Evolutionary conservation across 2,797 vertebrate species (phyloP), one percentile per base, ranked within the genome.

Genomic region (Adelosebastes latens): DNA sequence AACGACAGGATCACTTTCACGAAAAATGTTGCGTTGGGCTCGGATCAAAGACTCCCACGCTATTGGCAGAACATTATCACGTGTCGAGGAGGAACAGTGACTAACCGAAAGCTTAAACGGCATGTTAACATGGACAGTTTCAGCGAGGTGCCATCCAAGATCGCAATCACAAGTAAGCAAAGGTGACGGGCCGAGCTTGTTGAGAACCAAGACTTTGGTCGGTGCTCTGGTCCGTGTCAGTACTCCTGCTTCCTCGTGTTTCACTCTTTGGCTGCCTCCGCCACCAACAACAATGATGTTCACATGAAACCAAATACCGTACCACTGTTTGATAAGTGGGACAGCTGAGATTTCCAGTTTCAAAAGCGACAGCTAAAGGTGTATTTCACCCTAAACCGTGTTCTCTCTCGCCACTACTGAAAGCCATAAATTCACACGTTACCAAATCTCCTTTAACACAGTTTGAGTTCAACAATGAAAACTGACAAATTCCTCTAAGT

Each of bases 251-350:
- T 81, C 69, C 79, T 84, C 55, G 55, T 20, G 61, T 80, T 85
- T 69, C 73, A 63, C 77, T 68, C 20, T 34, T 58, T 74, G 82
- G 75, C 82, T 60, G 69, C 55, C 66, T 86, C 55, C 36, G 59
- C 36, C 67, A 76, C 64, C 80, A 66, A 70, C 73, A 87, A 46
- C 62, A 58, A 83, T 24, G 27, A 76, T 82, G 91, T 86, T 87
- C 76, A 83, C 82, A 85, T 68, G 82, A 81, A 89, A 84, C 80
- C 72, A 65, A 87, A 91, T 18, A 72, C 72, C 36, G 36, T 18
- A 75, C 31, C 71, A 22, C 24, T 13, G 39, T 63, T 68, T 80
- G 75, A 78, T 72, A 71, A 2, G 29, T 32, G n/a, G 16, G 39
- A 67, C 71, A 72, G 63, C 52, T 14, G 55, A 58, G 24, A 27